Evolutionary conservation across 1,140 invertebrate species (phyloP), one percentile per base, ranked within the genome.

Genomic region (Ceratoteleas bidentatus): DNA sequence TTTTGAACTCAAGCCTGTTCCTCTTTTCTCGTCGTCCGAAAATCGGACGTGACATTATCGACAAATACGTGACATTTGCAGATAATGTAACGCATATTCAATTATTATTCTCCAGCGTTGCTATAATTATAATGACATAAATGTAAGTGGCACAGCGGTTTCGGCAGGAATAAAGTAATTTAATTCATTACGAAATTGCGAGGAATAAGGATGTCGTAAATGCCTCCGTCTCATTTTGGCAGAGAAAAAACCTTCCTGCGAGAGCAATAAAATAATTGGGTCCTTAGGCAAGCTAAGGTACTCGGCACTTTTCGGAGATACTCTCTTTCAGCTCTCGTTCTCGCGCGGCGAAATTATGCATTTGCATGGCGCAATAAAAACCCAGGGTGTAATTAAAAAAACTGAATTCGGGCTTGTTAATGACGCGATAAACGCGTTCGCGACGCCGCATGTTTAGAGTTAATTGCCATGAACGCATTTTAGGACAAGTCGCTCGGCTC

Each of bases 321-420:
- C 11, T 52, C 24, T 52, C 11, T 0, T 13, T 52, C 7, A 5
- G 9, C 49, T 6, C 15, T 52, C 7, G 14, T 52, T 52, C n/a
- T 52, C 16, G 13, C 24, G 15, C 49, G 9, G 33, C 15, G 54
- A 57, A 57, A 33, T 57, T 15, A 15, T 6, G 7, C 7, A 57
- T 57, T 57, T 57, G 34, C 54, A 57, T 57, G 16, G 40, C 11
- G 9, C 7, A 11, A 57, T 57, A 57, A 38, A 57, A 57, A 11
- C n/a, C 0, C 40, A 3, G 0, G n/a, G 8, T 43, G n/a, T 43
- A 24, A 24, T 24, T 24, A 24, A 24, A 24, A 24, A 43, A 43
- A 43, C 0, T 6, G 40, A 1, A 43, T 43, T 43, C 8, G n/a
- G n/a, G 8, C 6, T 43, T 43, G 8, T 43, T 43, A 24, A 24